Evolutionary conservation across 2,113 vertebrate species (phyloP).

Genomic region (Cervus canadensis): DNA sequence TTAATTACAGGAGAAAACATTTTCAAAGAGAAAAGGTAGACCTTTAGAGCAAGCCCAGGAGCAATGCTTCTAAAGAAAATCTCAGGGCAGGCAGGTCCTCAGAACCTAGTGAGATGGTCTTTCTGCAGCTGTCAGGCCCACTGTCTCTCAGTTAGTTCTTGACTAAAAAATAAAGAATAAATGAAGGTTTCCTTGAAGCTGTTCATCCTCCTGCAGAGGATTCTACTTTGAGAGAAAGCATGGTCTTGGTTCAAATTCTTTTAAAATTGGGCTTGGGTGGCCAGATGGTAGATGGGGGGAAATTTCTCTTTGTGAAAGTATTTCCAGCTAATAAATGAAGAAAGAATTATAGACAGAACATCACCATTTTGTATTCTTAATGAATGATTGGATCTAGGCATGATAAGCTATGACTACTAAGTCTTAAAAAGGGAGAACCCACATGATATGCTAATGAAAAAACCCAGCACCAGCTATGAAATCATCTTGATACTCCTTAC

Average conservation of each 20-base stretch:
- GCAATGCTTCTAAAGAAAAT: constrained; percentile 38
- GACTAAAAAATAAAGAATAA: constrained; percentile 37
- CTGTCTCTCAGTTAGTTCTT: background rate
- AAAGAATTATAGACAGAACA: background rate
- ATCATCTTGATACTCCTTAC: background rate
- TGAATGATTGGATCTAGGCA: background rate
- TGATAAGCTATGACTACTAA: background rate
- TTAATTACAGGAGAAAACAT: constrained; percentile 65
- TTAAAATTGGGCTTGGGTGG: background rate
- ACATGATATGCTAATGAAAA: background rate
- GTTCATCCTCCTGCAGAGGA: background rate
- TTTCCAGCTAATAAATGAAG: background rate
- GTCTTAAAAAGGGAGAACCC: background rate
- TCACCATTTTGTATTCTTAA: background rate
- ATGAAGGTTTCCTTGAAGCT: constrained; percentile 20
- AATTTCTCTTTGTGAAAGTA: background rate
- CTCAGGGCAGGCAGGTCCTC: background rate
- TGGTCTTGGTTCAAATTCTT: background rate
- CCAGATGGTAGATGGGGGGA: background rate
- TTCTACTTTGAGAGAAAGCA: constrained; percentile 8
- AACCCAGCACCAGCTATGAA: background rate
- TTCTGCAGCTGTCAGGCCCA: background rate
- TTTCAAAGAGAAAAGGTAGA: constrained; percentile 51
- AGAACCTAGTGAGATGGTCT: background rate
- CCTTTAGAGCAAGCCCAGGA: background rate